Evolutionary conservation across 2,888 invertebrate species (phyloP), one percentile per base, ranked within the genome.

Genomic region (Cancer borealis): DNA sequence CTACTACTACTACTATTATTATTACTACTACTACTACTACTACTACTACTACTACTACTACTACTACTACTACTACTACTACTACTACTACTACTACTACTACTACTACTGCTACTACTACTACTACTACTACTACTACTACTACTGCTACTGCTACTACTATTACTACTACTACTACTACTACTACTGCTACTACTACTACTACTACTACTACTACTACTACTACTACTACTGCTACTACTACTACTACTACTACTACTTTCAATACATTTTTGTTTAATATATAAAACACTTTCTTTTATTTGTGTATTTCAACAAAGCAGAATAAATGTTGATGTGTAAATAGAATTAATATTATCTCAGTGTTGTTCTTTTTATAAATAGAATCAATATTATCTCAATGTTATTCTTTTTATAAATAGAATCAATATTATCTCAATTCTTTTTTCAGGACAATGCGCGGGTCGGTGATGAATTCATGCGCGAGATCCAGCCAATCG

Each of bases 401-500:
- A 17, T 88, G 66, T 91, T 90, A 17, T 21, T 49, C 88, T 39
- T 45, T 95, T 6, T 5, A 14, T 5, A 88, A 88, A n/a, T 30
- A 26, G 26, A 60, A 60, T 89, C 21, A 30, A 66, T 45, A 8
- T 17, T 21, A 39, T 12, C 49, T n/a, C 10, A 6, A 17, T 91
- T 90, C 30, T 21, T 49, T 92, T 39, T 45, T 95, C 49, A 97
- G 96, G 97, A 98, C 96, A 97, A 99, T 96, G 99, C 98, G 0
- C 96, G 97, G 94, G 98, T 98, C 47, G 99, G 99, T 0, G 99
- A 99, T 97, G 97, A 98, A 96, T 99, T 99, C 97, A 99, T 99
- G 99, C 97, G 98, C 5, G 98, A 98, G 97, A 98, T 99, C 95
- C 98, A 99, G 97, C 97, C 98, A 0, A 97, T 99, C 73, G 99